Conservation (phyloP, 2,113 vertebrate species). For the Phoenicopterus ruber region DNA sequence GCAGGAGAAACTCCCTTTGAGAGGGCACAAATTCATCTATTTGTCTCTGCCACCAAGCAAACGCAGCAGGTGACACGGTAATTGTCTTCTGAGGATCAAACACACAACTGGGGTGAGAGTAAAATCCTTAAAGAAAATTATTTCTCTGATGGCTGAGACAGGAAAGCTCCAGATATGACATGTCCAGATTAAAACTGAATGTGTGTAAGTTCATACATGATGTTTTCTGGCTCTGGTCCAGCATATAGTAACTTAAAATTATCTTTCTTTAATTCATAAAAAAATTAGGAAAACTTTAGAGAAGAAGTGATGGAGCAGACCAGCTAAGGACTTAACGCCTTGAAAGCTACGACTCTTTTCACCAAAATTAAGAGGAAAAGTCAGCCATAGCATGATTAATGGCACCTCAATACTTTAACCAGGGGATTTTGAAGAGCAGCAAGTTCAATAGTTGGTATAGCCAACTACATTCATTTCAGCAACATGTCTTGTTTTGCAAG, state of each 20-base stretch:
- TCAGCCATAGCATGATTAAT: not conserved
- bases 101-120: not conserved
- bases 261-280: not conserved
- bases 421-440: not conserved
- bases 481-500: not conserved
- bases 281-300: not conserved
- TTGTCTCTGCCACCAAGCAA: not conserved
- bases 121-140: not conserved
- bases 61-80: not conserved
- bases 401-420: not conserved
- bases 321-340: not conserved
- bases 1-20: not conserved
- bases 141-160: not conserved
- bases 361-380: not conserved
- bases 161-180: not conserved
- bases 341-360: not conserved
- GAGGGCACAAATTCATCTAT: not conserved
- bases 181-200: not conserved
- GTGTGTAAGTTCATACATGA: not conserved
- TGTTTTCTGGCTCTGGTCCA: not conserved
- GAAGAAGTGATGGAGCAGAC: not conserved
- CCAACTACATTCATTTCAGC: not conserved
- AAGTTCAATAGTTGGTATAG: not conserved
- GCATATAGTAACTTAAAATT: not conserved
- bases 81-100: not conserved